Base-by-base conservation (phyloP, 2,113 vertebrate species). In the Phylloscopus trochilus region DNA sequence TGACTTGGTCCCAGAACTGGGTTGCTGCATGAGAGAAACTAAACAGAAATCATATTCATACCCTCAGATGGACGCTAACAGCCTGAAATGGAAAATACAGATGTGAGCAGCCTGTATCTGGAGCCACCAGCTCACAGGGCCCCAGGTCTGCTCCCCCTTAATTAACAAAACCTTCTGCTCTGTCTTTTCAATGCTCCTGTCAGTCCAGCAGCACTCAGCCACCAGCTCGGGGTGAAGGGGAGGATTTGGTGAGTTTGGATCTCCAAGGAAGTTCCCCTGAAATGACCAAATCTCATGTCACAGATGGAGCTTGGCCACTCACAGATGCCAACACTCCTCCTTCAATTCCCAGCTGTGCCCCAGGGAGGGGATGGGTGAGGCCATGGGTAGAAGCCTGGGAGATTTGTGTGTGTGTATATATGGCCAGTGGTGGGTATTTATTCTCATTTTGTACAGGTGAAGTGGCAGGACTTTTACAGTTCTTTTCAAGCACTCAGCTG, bases 61-160 rank as follows among this genome's bases (percentile, higher is more conserved):
- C 15, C 33, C 24, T 52, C 5, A 56, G 44, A 20, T 24, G 82
- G 72, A 70, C 16, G 26, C 1, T 11, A 58, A 37, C 3, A 15
- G 49, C 5, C 51, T 58, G 58, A 18, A 58, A 76, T 10, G 14
- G 75, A 13, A 85, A 85, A 56, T 0, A 26, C 8, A 44, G 13
- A 18, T 2, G 16, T 1, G 2, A 77, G 67, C 46, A n/a, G 0
- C 43, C 28, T 0, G 0, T 1, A 47, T 5, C 56, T 11, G 51
- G 19, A 80, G 59, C 19, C 23, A 41, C 9, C 81, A 69, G 51
- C 18, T 26, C 30, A 1, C 1, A 0, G 59, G 39, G 31, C 51
- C 37, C 13, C 0, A 1, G 7, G 41, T 6, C 47, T 2, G 24
- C 46, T 52, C 53, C 68, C 62, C 1, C 17, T 19, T 3, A 0